Conservation (phyloP, 2,888 invertebrate genomes). For the Galeruca laticollis region DNA sequence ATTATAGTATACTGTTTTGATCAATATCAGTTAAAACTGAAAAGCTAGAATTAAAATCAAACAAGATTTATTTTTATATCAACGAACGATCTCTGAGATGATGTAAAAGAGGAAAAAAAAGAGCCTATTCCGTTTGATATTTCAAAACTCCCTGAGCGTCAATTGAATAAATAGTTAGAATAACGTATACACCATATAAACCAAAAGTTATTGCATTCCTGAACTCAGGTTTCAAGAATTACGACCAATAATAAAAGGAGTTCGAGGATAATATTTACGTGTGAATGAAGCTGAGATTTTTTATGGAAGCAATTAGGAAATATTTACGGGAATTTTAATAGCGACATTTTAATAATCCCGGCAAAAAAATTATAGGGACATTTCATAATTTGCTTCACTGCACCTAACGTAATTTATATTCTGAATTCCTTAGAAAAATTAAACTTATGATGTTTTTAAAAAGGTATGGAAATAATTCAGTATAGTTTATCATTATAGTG, state of each 20-base stretch:
- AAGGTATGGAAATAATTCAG: background rate
- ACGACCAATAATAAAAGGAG: slow-evolving; percentile 32
- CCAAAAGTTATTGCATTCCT: slow-evolving; percentile 31
- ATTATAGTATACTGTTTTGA: too few species aligned
- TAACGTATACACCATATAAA: slow-evolving; percentile 23
- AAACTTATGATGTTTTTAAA: background rate
- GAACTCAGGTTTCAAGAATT: slow-evolving; percentile 22
- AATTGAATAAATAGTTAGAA: background rate
- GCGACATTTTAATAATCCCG: background rate
- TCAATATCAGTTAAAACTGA: too few species aligned
- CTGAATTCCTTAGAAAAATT: background rate
- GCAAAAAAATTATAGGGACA: background rate
- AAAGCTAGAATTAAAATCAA: too few species aligned
- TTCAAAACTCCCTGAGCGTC: background rate
- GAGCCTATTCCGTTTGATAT: too few species aligned
- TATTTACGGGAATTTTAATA: background rate
- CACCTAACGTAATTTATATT: background rate
- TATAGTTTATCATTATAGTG: too few species aligned
- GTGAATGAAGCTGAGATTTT: slow-evolving; percentile 21
- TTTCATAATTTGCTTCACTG: background rate
- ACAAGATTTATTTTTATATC: too few species aligned
- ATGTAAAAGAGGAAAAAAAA: too few species aligned
- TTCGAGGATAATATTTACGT: slow-evolving; percentile 28
- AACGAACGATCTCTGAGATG: too few species aligned
- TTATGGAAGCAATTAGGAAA: background rate